Percentiles rank a stretch among this genome's conserved stretches.
Conservation (phyloP, 2,888 invertebrate genomes). For the Carabus problematicus region DNA sequence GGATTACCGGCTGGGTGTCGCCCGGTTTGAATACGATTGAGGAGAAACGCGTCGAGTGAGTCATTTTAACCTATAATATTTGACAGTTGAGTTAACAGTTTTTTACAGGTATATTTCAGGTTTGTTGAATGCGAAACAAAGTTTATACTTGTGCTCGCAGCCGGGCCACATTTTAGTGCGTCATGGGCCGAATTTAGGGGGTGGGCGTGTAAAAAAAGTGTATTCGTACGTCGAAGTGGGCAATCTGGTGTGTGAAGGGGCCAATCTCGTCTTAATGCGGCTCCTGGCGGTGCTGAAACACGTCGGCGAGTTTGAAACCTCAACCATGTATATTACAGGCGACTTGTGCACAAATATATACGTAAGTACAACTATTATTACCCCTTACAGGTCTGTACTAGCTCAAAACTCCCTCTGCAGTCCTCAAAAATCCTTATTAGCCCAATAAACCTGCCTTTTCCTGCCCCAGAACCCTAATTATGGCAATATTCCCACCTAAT, state of each 20-base stretch:
- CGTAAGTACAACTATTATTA: constrained; percentile 57
- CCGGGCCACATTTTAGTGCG: constrained; percentile 65
- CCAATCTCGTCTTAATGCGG: constrained; percentile 67
- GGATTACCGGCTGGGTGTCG: constrained; percentile 67
- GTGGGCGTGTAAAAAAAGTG: constrained; percentile 61
- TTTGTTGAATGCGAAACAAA: constrained; percentile 57
- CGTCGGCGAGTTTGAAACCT: constrained; percentile 64
- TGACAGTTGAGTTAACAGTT: too few species aligned
- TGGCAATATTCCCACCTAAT: too few species aligned
- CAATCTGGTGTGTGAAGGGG: constrained; percentile 68
- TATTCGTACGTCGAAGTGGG: constrained; percentile 62
- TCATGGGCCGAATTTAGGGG: constrained; percentile 58
- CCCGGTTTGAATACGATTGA: constrained; percentile 69
- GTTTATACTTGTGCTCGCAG: constrained; percentile 64
- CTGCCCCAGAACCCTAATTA: too few species aligned
- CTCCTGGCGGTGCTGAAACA: constrained; percentile 65
- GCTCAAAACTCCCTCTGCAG: too few species aligned
- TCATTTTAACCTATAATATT: background rate
- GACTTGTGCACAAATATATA: constrained; percentile 67
- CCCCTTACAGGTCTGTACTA: too few species aligned
- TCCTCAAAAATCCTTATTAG: too few species aligned
- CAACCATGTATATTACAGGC: constrained; percentile 67
- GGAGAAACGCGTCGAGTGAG: constrained; percentile 66
- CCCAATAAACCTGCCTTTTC: too few species aligned
- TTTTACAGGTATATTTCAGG: constrained; percentile 56